Conservation (phyloP, 2,797 vertebrate genomes). For the Microcaecilia unicolor region DNA sequence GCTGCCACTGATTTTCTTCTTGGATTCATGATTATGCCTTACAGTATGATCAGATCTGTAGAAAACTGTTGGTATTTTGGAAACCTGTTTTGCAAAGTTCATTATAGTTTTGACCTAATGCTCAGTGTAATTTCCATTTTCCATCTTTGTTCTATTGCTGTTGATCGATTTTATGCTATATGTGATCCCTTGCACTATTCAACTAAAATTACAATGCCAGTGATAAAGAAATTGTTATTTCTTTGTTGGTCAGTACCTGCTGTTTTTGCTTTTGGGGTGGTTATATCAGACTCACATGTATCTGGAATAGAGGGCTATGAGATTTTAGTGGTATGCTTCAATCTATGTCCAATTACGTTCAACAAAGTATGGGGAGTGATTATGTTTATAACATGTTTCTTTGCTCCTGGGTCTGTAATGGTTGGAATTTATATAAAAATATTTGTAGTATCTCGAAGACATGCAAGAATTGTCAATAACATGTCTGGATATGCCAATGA, state of each 20-base stretch:
- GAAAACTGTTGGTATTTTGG: constrained; percentile 62
- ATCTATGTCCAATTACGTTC: constrained; percentile 48
- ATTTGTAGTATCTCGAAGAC: constrained; percentile 48
- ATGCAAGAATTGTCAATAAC: constrained; percentile 24
- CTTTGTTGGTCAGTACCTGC: constrained; percentile 48
- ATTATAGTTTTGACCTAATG: constrained; percentile 54
- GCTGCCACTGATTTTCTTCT: constrained; percentile 51
- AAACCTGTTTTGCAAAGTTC: constrained; percentile 48
- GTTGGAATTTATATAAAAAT: constrained; percentile 50
- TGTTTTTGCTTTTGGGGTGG: constrained; percentile 44
- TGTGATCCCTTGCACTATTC: constrained; percentile 55
- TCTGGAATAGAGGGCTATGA: constrained; percentile 39
- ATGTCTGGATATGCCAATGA: constrained; percentile 2
- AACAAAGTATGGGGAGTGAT: constrained; percentile 51
- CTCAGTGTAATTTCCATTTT: constrained; percentile 56
- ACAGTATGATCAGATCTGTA: constrained; percentile 46
- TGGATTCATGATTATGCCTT: constrained; percentile 54
- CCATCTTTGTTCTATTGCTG: constrained; percentile 56
- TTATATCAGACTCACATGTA: constrained; percentile 46
- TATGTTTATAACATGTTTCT: constrained; percentile 46
- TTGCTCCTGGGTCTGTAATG: constrained; percentile 54
- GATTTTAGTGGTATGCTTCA: constrained; percentile 38
- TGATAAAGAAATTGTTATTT: constrained; percentile 41
- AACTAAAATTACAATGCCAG: constrained; percentile 37
- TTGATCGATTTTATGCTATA: constrained; percentile 56